phyloP scores from a whole-genome alignment of 1,140 invertebrate genomes.

The Matsumurasca onukii region DNA sequence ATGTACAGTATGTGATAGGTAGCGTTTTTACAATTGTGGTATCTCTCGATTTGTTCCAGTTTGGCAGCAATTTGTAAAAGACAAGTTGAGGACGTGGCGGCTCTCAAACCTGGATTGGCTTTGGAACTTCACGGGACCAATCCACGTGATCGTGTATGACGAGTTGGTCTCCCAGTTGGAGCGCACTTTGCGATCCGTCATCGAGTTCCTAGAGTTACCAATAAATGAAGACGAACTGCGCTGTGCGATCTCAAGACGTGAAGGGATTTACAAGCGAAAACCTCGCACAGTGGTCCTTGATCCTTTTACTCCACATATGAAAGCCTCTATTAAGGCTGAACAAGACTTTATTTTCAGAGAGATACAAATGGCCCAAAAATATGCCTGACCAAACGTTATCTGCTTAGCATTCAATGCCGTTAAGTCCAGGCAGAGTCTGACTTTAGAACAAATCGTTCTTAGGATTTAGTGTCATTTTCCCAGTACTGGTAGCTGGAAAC shows the following conservation, averaged over 20 bases:
- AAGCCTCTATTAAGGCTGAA: conserved; percentile 43
- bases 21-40: too few species aligned
- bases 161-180: conserved; percentile 62
- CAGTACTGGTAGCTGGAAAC: too few species aligned
- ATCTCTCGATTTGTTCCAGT: conserved; percentile 57
- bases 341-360: conserved; percentile 29
- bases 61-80: conserved; percentile 68
- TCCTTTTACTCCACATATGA: conserved; percentile 64
- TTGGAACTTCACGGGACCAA: conserved; percentile 63
- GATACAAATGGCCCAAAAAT: conserved; percentile 17
- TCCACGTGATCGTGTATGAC: conserved; percentile 71
- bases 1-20: too few species aligned
- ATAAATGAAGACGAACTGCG: conserved; percentile 54
- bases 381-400: not conserved
- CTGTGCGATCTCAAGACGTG: conserved; percentile 60
- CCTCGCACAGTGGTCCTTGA: conserved; percentile 65
- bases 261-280: conserved; percentile 69
- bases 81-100: conserved; percentile 67
- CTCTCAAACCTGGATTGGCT: conserved; percentile 68
- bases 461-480: too few species aligned
- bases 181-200: conserved; percentile 55
- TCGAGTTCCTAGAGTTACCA: conserved; percentile 61
- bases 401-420: too few species aligned
- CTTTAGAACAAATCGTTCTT: not conserved
- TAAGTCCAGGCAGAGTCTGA: not conserved